Conservation (phyloP, 2,888 invertebrate genomes). For the Plagiodera versicolora region DNA sequence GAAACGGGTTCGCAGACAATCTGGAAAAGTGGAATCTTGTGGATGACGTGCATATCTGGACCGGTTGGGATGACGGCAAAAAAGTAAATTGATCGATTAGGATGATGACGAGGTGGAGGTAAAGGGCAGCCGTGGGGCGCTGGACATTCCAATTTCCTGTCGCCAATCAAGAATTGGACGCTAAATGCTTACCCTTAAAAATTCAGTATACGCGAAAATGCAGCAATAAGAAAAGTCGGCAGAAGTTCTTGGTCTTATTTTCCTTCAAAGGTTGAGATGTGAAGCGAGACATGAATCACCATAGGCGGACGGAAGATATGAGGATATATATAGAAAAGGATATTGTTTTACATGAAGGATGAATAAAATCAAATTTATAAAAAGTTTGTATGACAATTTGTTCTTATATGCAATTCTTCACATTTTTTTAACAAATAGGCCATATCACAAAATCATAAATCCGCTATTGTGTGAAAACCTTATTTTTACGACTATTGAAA, state of each 20-base stretch:
- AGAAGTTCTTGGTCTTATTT: slow-evolving; percentile 43
- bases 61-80: neutral
- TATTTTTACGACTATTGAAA: too few relatives aligned
- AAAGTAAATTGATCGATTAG: neutral
- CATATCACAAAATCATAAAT: too few relatives aligned
- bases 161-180: slow-evolving; percentile 41
- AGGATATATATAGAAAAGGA: neutral
- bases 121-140: slow-evolving; percentile 19
- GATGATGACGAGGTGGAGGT: neutral
- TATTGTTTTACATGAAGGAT: neutral
- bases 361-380: too few relatives aligned
- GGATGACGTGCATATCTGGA: neutral
- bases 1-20: neutral
- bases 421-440: too few relatives aligned
- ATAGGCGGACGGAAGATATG: neutral
- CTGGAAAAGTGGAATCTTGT: neutral
- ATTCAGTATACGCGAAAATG: slow-evolving; percentile 38
- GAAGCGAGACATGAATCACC: slow-evolving; percentile 39
- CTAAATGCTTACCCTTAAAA: slow-evolving; percentile 40
- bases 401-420: too few relatives aligned
- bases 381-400: too few relatives aligned
- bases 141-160: slow-evolving; percentile 43
- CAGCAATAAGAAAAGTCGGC: slow-evolving; percentile 44
- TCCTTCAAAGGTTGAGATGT: slow-evolving; percentile 43
- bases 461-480: too few relatives aligned